These are phyloP conservation scores for Ceryle rudis DNA, from an alignment of 2,797 vertebrate species.

Conservation along the genomic window DNA sequence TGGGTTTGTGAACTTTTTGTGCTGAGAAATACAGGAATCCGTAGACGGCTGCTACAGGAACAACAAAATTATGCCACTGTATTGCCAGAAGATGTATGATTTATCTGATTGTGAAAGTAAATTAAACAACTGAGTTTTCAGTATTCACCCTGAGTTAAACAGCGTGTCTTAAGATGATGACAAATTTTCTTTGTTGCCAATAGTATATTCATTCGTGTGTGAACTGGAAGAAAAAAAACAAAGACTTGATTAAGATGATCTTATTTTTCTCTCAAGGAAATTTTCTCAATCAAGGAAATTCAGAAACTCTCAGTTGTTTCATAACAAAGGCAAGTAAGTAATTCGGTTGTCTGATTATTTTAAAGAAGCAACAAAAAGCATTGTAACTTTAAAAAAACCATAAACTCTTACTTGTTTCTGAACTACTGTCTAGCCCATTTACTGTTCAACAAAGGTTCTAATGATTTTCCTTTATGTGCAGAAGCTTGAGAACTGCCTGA, in stretches of 20 bases:
- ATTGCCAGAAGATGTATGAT: not conserved
- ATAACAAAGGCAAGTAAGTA: not conserved
- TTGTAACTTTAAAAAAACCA: not conserved
- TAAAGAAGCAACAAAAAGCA: not conserved
- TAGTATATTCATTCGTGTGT: not conserved
- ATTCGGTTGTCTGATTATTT: not conserved
- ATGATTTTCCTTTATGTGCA: not conserved
- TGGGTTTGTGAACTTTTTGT: not conserved
- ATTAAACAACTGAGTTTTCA: not conserved
- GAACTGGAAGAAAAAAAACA: not conserved
- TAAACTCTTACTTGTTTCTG: not conserved
- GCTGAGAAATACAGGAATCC: not conserved
- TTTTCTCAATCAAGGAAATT: not conserved
- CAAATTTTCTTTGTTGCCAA: not conserved
- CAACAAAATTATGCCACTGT: not conserved
- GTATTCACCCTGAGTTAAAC: not conserved
- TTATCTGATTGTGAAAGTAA: not conserved
- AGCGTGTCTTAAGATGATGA: not conserved
- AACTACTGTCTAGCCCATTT: not conserved
- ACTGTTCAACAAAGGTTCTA: not conserved
- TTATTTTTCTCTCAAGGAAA: too few relatives aligned
- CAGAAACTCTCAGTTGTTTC: not conserved
- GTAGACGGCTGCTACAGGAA: not conserved
- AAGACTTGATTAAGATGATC: not conserved
- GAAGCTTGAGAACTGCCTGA: not conserved